phyloP scores from a whole-genome alignment of 2,797 vertebrate genomes.

The Sylvia borin region DNA sequence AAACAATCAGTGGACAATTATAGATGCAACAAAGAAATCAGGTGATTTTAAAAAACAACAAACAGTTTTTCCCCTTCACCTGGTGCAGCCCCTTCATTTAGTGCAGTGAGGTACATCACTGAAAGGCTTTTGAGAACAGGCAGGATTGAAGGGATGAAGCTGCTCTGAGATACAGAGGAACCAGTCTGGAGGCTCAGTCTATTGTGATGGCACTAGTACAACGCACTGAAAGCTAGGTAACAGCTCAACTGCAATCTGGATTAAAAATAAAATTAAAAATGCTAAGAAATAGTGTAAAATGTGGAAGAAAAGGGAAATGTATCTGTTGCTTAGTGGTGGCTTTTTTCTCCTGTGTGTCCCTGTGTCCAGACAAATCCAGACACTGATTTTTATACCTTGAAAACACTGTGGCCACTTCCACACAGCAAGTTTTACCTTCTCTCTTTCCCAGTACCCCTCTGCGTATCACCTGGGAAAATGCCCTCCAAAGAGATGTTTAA shows the following conservation, averaged over 20 bases:
- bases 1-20: not conserved
- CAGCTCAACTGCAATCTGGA: not conserved
- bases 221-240: not conserved
- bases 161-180: not conserved
- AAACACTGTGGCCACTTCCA: not conserved
- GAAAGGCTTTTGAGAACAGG: conserved; percentile 8
- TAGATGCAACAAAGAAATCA: not conserved
- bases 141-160: not conserved
- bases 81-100: conserved; percentile 33
- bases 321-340: accelerated
- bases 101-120: not conserved
- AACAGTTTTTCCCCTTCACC: conserved; percentile 1
- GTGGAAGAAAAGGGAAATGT: not conserved
- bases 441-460: not conserved
- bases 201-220: not conserved
- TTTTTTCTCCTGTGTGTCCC: not conserved
- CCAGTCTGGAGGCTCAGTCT: not conserved
- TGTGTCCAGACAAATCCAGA: not conserved
- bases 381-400: not conserved
- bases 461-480: not conserved
- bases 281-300: not conserved
- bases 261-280: not conserved
- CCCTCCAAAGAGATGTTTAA: not conserved
- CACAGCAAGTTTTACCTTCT: not conserved
- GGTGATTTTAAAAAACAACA: not conserved